Evolutionary conservation across 2,888 invertebrate genomes (phyloP).

Genomic region (Amblyjoppa fuscipennis): DNA sequence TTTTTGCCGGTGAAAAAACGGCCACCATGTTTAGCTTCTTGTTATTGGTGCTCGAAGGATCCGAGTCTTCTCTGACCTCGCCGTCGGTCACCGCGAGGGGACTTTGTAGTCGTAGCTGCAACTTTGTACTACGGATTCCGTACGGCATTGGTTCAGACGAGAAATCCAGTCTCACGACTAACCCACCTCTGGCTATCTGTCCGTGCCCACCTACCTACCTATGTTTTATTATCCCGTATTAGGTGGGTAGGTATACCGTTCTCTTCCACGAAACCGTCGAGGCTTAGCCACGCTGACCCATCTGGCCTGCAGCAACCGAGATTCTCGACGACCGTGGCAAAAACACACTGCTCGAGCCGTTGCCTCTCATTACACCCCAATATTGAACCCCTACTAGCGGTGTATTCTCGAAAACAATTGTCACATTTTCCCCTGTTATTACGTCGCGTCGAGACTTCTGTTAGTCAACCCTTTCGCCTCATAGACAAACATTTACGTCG

Average conservation of each 20-base stretch:
- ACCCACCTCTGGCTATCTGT: conserved; percentile 31
- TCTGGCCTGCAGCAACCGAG: conserved; percentile 30
- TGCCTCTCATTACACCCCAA: not conserved
- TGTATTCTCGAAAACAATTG: not conserved
- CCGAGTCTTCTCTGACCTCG: conserved; percentile 18
- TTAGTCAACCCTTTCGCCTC: not conserved
- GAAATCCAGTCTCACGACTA: conserved; percentile 49
- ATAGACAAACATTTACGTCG: too few species aligned
- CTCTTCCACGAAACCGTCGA: conserved; percentile 60
- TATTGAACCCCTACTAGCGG: not conserved
- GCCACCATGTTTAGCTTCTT: too few species aligned
- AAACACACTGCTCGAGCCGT: not conserved
- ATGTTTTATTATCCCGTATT: conserved; percentile 48
- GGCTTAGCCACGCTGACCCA: conserved; percentile 23
- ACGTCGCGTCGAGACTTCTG: not conserved
- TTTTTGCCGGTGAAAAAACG: too few species aligned
- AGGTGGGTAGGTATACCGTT: conserved; percentile 59
- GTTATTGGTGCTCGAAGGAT: not conserved
- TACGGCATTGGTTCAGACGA: conserved; percentile 2
- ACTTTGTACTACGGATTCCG: not conserved
- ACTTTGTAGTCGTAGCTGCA: not conserved
- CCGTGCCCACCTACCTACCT: conserved; percentile 32
- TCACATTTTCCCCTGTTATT: not conserved
- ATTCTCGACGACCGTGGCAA: not conserved
- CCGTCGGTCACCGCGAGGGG: not conserved